phyloP scores from a whole-genome alignment of 2,113 vertebrate species.

The Oriolus oriolus region DNA sequence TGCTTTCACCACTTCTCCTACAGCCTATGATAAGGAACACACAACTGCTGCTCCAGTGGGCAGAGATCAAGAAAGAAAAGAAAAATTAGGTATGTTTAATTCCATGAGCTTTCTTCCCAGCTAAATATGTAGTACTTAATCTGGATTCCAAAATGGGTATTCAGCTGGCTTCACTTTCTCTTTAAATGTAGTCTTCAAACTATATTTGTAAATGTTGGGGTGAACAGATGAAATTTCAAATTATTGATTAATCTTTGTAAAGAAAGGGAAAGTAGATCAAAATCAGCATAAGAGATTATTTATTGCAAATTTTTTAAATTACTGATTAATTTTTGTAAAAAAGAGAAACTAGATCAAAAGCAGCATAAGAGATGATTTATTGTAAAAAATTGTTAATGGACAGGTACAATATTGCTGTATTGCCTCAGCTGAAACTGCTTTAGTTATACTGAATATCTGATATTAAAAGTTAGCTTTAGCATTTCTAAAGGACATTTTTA shows the following conservation, averaged over 20 bases:
- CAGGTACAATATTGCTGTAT: not conserved
- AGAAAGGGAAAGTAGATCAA: not conserved
- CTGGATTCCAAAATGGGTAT: not conserved
- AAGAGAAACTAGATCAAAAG: not conserved
- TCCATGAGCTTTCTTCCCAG: not conserved
- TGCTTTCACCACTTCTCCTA: slow-evolving; percentile 27
- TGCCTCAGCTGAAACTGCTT: not conserved
- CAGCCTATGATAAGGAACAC: not conserved
- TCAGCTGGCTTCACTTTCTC: not conserved
- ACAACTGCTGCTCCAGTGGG: not conserved
- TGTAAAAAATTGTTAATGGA: not conserved
- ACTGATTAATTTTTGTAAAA: not conserved
- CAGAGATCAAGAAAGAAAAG: slow-evolving; percentile 37
- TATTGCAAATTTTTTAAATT: not conserved
- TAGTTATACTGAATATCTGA: not conserved
- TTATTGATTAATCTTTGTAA: not conserved
- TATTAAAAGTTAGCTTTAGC: not conserved
- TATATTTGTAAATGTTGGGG: not conserved
- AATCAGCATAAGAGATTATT: not conserved
- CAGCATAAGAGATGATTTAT: not conserved
- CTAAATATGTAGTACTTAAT: not conserved
- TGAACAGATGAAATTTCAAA: not conserved
- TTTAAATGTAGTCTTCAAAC: not conserved
- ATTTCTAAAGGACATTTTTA: not conserved
- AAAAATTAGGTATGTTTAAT: slow-evolving; percentile 70